phyloP scores from a whole-genome alignment of 2,888 invertebrate genomes.

The Drosophila nr. perissopoda region DNA sequence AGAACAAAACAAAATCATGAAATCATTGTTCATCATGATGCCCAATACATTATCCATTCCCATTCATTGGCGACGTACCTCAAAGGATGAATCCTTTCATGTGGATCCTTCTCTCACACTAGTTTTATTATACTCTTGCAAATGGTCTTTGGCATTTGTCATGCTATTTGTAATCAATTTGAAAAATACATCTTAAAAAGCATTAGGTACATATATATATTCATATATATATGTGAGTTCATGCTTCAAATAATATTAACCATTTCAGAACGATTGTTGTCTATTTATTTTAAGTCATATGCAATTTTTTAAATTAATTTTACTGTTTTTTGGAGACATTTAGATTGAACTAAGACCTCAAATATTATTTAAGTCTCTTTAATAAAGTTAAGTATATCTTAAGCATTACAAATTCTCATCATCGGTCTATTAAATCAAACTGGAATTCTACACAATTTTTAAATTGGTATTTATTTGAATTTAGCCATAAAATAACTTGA shows the following conservation, averaged over 20 bases:
- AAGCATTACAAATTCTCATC: too few species aligned
- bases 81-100: slow-evolving; percentile 67
- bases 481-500: neutral
- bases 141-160: neutral
- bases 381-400: too few species aligned
- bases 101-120: slow-evolving; percentile 21
- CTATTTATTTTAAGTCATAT: neutral
- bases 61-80: slow-evolving; percentile 56
- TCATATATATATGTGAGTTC: neutral
- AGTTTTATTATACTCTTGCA: neutral
- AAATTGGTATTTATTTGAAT: neutral
- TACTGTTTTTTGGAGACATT: too few species aligned
- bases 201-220: neutral
- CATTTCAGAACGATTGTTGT: neutral
- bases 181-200: neutral
- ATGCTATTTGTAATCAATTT: neutral
- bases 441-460: neutral
- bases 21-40: slow-evolving; percentile 81
- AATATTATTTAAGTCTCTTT: neutral
- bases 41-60: slow-evolving; percentile 77
- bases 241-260: neutral
- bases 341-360: neutral
- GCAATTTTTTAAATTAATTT: too few species aligned
- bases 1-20: slow-evolving; percentile 71
- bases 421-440: too few species aligned